phyloP scores from a whole-genome alignment of 2,113 vertebrate genomes.

The Odontesthes bonariensis region DNA sequence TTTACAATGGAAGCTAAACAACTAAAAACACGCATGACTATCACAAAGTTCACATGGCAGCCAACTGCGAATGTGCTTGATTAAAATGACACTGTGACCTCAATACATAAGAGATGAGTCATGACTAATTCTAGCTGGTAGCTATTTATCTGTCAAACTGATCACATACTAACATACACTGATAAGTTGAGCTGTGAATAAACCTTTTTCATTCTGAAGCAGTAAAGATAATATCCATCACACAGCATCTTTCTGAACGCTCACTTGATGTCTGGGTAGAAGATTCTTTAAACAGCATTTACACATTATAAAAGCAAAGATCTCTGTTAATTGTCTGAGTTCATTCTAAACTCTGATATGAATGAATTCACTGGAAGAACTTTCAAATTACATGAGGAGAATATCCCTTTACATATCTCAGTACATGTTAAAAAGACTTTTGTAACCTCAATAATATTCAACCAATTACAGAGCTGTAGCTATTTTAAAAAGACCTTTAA shows the following conservation, averaged over 20 bases:
- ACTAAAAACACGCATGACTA: slow-evolving; percentile 31
- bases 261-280: background rate
- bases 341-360: slow-evolving; percentile 2
- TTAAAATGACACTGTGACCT: slow-evolving; percentile 54
- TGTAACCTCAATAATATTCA: no score
- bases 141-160: slow-evolving; percentile 18
- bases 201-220: slow-evolving; percentile 8
- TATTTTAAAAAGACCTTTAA: no score
- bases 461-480: no score
- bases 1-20: slow-evolving; percentile 17
- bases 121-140: slow-evolving; percentile 38
- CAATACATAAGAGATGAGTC: slow-evolving; percentile 61
- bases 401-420: background rate
- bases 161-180: background rate
- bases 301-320: background rate
- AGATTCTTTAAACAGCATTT: background rate
- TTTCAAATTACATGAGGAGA: slow-evolving; percentile 18
- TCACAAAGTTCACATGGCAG: slow-evolving; percentile 8
- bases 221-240: background rate
- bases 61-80: slow-evolving; percentile 36
- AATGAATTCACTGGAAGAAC: background rate
- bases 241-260: background rate
- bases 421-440: background rate
- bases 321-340: background rate
- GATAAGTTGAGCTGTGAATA: slow-evolving; percentile 34